These are phyloP conservation scores for Fulmarus glacialis DNA, from an alignment of 2,113 vertebrate species.

Conservation along the genomic window DNA sequence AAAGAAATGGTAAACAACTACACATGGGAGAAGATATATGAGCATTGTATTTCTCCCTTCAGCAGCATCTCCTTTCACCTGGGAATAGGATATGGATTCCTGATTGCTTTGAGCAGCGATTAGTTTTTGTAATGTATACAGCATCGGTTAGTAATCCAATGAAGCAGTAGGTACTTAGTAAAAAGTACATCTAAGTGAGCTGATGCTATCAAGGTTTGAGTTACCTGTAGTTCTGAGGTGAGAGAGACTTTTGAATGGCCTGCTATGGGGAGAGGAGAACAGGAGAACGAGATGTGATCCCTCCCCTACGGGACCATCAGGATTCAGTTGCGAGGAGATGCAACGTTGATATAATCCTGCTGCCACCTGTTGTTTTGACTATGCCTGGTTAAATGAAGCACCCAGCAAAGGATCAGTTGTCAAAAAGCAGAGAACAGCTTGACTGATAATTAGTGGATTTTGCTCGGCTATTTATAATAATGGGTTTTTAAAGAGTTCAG, in stretches of 20 bases:
- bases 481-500: neutral
- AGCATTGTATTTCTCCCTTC: neutral
- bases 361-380: conserved; percentile 64
- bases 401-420: conserved; percentile 28
- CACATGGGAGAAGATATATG: neutral
- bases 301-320: neutral
- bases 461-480: neutral
- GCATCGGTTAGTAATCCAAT: conserved; percentile 26
- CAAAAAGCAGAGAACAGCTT: conserved; percentile 40
- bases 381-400: neutral
- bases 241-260: conserved; percentile 17
- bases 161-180: conserved; percentile 16
- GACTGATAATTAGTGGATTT: neutral
- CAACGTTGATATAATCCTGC: neutral
- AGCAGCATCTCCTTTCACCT: conserved; percentile 24
- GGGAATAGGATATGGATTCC: conserved; percentile 29
- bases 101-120: conserved; percentile 9
- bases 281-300: neutral
- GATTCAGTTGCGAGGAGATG: conserved; percentile 16
- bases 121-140: conserved; percentile 57
- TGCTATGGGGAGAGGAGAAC: neutral
- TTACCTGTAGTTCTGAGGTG: conserved; percentile 38
- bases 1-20: neutral
- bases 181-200: conserved; percentile 24
- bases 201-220: conserved; percentile 37